These are phyloP conservation scores for Achroia grisella DNA, from an alignment of 1,140 invertebrate genomes.

Conservation along the genomic window DNA sequence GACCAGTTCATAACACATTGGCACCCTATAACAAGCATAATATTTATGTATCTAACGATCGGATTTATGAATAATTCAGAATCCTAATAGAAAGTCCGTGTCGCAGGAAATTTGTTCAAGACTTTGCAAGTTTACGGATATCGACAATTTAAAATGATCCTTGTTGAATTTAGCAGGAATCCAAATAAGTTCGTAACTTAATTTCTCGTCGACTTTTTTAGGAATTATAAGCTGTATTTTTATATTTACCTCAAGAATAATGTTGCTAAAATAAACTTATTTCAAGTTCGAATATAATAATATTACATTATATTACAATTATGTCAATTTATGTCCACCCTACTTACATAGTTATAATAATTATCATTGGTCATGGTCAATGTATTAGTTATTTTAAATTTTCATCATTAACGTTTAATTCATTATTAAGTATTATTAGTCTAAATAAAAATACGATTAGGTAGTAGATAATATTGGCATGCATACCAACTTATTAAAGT, in stretches of 20 bases:
- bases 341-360: too few relatives aligned
- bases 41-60: constrained; percentile 20
- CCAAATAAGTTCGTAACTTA: constrained; percentile 11
- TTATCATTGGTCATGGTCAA: too few relatives aligned
- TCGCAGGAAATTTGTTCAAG: constrained; percentile 24
- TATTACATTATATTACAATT: too few relatives aligned
- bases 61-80: constrained; percentile 35
- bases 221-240: neutral
- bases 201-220: constrained; percentile 2
- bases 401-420: too few relatives aligned
- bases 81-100: constrained; percentile 31
- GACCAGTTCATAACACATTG: constrained; percentile 15
- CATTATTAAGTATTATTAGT: too few relatives aligned
- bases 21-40: constrained; percentile 18
- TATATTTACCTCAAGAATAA: neutral
- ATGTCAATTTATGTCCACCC: too few relatives aligned
- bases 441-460: too few relatives aligned
- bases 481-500: too few relatives aligned
- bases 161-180: constrained; percentile 6
- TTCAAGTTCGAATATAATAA: too few relatives aligned
- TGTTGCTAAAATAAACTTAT: too few relatives aligned
- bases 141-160: constrained; percentile 10
- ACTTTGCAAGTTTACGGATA: constrained; percentile 14
- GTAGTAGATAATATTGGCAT: too few relatives aligned
- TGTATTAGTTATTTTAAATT: too few relatives aligned